Conservation (phyloP, 2,888 invertebrate genomes). For the Thymelicus lineola region DNA sequence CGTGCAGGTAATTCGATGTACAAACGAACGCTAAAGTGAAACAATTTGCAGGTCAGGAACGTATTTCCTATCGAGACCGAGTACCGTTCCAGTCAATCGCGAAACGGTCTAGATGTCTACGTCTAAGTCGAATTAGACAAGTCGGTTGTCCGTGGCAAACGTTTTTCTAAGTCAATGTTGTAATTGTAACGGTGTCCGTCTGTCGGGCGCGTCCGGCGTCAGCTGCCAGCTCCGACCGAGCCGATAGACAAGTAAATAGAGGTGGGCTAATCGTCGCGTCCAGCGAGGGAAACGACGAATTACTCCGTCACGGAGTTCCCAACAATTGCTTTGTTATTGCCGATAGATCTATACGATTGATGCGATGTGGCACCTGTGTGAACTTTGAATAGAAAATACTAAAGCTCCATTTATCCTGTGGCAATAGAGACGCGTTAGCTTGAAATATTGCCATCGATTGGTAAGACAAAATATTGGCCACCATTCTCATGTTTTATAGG, state of each 20-base stretch:
- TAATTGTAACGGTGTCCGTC: slow-evolving; percentile 82
- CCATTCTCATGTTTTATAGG: slow-evolving; percentile 4
- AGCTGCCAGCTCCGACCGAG: slow-evolving; percentile 76
- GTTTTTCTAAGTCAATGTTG: slow-evolving; percentile 83
- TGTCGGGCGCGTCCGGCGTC: slow-evolving; percentile 74
- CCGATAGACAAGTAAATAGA: slow-evolving; percentile 83
- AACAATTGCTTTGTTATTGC: slow-evolving; percentile 79
- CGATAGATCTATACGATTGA: slow-evolving; percentile 64
- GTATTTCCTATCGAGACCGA: slow-evolving; percentile 34
- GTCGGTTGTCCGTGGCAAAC: slow-evolving; percentile 71
- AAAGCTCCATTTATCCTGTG: slow-evolving; percentile 25
- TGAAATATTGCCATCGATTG: slow-evolving; percentile 16
- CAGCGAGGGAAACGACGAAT: slow-evolving; percentile 81
- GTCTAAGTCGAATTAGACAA: slow-evolving; percentile 59
- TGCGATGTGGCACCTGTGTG: slow-evolving; percentile 56
- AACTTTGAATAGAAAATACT: slow-evolving; percentile 45
- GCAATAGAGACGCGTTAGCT: slow-evolving; percentile 15
- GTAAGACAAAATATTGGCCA: slow-evolving; percentile 8
- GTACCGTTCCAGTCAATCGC: slow-evolving; percentile 57
- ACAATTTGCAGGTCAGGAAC: slow-evolving; percentile 52
- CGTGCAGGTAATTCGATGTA: slow-evolving; percentile 3
- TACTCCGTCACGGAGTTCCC: slow-evolving; percentile 77
- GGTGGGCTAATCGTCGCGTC: slow-evolving; percentile 81
- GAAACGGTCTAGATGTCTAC: slow-evolving; percentile 61
- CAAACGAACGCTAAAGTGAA: slow-evolving; percentile 47